A percentile compares a stretch with the other conserved stretches of the same genome.
These are phyloP conservation scores for Drosophila ficusphila DNA, from an alignment of 1,140 invertebrate species.

Conservation along the genomic window DNA sequence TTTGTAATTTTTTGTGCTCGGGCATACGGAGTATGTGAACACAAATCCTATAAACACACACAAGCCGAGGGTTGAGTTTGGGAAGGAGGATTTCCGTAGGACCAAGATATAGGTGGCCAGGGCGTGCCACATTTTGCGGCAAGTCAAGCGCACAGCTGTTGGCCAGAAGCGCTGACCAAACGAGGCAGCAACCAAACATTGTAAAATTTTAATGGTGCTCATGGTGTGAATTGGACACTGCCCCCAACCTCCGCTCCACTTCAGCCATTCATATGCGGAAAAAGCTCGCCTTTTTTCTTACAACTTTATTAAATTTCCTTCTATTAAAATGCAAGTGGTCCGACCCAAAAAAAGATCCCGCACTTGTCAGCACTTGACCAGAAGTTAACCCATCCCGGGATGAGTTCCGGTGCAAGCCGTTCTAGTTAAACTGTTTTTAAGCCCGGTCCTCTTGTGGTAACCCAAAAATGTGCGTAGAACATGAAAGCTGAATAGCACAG, in stretches of 20 bases:
- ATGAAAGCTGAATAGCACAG: too few species aligned
- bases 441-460: neutral
- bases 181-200: constrained; percentile 54
- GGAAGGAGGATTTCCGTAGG: neutral
- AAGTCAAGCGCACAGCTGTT: constrained; percentile 62
- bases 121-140: constrained; percentile 50
- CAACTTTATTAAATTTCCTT: constrained; percentile 55
- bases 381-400: constrained; percentile 27
- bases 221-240: constrained; percentile 53
- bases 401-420: constrained; percentile 20
- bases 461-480: too few species aligned
- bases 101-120: constrained; percentile 13
- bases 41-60: constrained; percentile 61
- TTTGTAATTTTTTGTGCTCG: constrained; percentile 50
- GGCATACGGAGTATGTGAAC: constrained; percentile 53
- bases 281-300: constrained; percentile 29
- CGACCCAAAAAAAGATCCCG: constrained; percentile 5
- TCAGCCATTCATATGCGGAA: constrained; percentile 2
- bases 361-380: constrained; percentile 52
- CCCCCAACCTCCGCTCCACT: neutral
- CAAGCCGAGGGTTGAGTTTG: neutral
- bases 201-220: constrained; percentile 60
- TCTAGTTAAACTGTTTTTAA: constrained; percentile 12
- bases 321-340: constrained; percentile 45
- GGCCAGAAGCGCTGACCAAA: constrained; percentile 57